Evolutionary conservation across 2,797 vertebrate species (phyloP).

Genomic region (Australoheros facetus): DNA sequence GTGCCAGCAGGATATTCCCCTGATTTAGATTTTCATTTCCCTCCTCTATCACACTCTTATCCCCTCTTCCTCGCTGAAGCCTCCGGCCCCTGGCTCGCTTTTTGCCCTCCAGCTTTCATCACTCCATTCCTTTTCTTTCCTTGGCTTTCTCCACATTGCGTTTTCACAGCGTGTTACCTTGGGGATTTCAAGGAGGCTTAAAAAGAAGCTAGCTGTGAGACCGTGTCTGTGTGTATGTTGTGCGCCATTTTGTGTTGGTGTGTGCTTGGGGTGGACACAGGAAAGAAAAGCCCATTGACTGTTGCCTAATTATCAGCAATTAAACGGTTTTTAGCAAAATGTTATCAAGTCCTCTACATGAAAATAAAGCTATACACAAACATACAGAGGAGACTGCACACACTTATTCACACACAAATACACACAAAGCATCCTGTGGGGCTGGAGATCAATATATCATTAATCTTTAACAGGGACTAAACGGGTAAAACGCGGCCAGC

Average conservation of each 20-base stretch:
- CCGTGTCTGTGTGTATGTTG: constrained; percentile 48
- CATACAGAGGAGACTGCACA: constrained; percentile 11
- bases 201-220: constrained; percentile 69
- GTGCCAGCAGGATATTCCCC: constrained; percentile 81
- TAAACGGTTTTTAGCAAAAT: constrained; percentile 57
- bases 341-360: constrained; percentile 43
- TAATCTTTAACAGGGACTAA: constrained; percentile 84
- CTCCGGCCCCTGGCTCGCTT: constrained; percentile 69
- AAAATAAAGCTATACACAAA: constrained; percentile 31
- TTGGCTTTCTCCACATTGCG: constrained; percentile 75
- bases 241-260: constrained; percentile 62
- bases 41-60: constrained; percentile 76
- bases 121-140: constrained; percentile 75
- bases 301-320: constrained; percentile 66
- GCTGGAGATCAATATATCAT: constrained; percentile 79
- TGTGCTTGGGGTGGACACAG: constrained; percentile 51
- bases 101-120: constrained; percentile 79
- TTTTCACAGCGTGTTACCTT: constrained; percentile 79
- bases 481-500: constrained; percentile 78
- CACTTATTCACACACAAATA: constrained; percentile 1
- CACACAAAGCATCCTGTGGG: constrained; percentile 59
- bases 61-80: constrained; percentile 73
- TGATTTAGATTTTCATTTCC: constrained; percentile 82
- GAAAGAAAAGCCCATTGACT: constrained; percentile 48
- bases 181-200: constrained; percentile 80